These are phyloP conservation scores for Cotesia vestalis DNA, from an alignment of 1,140 invertebrate genomes.

Conservation along the genomic window DNA sequence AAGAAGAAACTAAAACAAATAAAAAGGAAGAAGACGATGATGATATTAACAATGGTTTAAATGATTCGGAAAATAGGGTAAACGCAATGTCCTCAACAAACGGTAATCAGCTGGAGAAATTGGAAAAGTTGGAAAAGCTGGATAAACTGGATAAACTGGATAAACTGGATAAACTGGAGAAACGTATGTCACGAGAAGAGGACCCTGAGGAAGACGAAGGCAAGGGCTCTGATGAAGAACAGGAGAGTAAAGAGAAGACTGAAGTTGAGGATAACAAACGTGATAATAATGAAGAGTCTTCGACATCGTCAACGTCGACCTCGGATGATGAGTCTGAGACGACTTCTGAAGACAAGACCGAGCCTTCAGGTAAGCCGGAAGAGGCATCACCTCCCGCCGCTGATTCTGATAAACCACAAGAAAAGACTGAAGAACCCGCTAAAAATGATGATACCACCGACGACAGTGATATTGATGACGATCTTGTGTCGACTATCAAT, in stretches of 20 bases:
- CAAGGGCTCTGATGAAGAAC: constrained; percentile 38
- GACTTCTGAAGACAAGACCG: constrained; percentile 59
- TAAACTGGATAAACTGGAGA: too few relatives aligned
- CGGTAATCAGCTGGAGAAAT: constrained; percentile 15
- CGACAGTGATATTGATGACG: constrained; percentile 72
- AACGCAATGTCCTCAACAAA: not conserved
- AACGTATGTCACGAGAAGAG: constrained; percentile 39
- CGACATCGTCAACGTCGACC: constrained; percentile 53
- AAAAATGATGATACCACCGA: constrained; percentile 62
- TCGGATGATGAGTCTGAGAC: constrained; percentile 62
- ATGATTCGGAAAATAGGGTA: constrained; percentile 8
- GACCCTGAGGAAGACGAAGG: constrained; percentile 38
- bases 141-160: too few relatives aligned
- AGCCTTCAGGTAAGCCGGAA: constrained; percentile 46
- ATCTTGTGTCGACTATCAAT: constrained; percentile 73
- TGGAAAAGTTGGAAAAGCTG: not conserved
- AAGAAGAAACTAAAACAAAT: constrained; percentile 1
- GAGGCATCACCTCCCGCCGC: constrained; percentile 25
- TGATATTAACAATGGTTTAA: constrained; percentile 18
- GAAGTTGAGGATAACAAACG: constrained; percentile 40
- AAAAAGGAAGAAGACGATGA: constrained; percentile 17
- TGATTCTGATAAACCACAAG: constrained; percentile 41
- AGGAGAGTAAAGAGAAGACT: constrained; percentile 38
- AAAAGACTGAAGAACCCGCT: constrained; percentile 42
- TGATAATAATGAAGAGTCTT: constrained; percentile 49